These are phyloP conservation scores for Dorcus hopei DNA, from an alignment of 2,888 invertebrate species.

Conservation along the genomic window DNA sequence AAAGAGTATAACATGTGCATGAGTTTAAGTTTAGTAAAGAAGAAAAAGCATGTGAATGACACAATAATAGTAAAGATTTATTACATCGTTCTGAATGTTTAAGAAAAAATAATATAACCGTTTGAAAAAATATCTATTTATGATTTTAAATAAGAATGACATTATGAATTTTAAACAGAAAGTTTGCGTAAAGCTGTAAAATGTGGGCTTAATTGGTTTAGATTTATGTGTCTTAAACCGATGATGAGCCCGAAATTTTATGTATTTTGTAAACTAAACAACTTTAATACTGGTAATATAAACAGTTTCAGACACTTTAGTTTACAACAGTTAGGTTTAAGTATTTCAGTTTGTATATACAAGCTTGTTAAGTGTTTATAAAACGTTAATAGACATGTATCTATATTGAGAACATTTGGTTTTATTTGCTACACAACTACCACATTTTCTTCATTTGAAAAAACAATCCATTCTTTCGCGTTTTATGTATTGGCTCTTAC, in stretches of 20 bases:
- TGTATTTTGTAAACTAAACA: conserved; percentile 41
- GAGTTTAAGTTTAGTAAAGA: too few relatives aligned
- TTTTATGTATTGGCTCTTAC: background rate
- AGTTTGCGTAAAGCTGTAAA: background rate
- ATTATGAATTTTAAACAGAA: conserved; percentile 6
- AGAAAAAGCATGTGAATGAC: too few relatives aligned
- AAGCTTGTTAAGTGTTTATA: conserved; percentile 44
- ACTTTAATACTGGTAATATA: conserved; percentile 41
- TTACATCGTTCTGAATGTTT: too few relatives aligned
- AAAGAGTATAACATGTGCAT: too few relatives aligned
- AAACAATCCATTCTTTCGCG: conserved; percentile 6
- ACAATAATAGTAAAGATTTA: too few relatives aligned
- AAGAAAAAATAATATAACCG: too few relatives aligned
- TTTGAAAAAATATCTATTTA: background rate
- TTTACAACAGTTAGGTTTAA: conserved; percentile 45
- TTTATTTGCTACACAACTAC: conserved; percentile 26
- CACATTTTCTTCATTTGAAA: conserved; percentile 18
- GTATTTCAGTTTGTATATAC: conserved; percentile 47
- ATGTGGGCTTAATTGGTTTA: conserved; percentile 29
- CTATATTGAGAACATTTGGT: conserved; percentile 43
- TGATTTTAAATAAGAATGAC: conserved; percentile 1
- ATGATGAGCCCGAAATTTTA: conserved; percentile 48
- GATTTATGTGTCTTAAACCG: conserved; percentile 42
- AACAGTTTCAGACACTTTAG: conserved; percentile 42
- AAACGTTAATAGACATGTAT: conserved; percentile 44